Evolutionary conservation across 1,140 invertebrate species (phyloP), one percentile per base, ranked within the genome.

Genomic region (Calliphora vicina): DNA sequence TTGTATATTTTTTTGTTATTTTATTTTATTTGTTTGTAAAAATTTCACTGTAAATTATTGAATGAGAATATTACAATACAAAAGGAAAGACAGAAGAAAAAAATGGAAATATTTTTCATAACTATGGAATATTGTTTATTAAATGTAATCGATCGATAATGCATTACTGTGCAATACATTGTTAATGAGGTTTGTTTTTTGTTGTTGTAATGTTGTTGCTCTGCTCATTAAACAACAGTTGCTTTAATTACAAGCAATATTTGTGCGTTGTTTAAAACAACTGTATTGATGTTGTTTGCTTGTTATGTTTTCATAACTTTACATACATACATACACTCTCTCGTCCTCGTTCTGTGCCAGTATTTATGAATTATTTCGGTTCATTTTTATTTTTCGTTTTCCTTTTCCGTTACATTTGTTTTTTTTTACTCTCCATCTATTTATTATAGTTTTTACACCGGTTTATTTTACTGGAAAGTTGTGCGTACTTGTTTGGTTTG

Each of bases 111-210:
- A 8, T 35, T 35, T 35, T 35, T 35, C 10, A 35, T 6, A 5
- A 35, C 1, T 35, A 5, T 35, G 35, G 35, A 25, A 6, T n/a
- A 67, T 23, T 78, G 35, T 78, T 42, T 45, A 78, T 43, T 45
- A 43, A 78, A 78, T 78, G 42, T 78, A 78, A 78, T 78, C 74
- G 74, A 78, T 78, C 74, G 42, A 78, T 78, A 78, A 78, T 78
- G 10, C 74, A 78, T 78, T 78, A 78, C 25, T 78, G 43, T 78
- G n/a, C 5, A 67, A 23, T 67, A 20, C 35, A 78, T 78, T 78
- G 74, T 81, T 81, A 61, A 81, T 61, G 57, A 81, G 80, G 3
- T 45, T 81, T 61, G 50, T 81, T 81, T 61, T 45, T 67, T 67
- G 3, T 23, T 67, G n/a, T 12, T 50, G 45, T 50, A 50, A 15